phyloP scores from a whole-genome alignment of 2,888 invertebrate species.

The Tortrix viridana region DNA sequence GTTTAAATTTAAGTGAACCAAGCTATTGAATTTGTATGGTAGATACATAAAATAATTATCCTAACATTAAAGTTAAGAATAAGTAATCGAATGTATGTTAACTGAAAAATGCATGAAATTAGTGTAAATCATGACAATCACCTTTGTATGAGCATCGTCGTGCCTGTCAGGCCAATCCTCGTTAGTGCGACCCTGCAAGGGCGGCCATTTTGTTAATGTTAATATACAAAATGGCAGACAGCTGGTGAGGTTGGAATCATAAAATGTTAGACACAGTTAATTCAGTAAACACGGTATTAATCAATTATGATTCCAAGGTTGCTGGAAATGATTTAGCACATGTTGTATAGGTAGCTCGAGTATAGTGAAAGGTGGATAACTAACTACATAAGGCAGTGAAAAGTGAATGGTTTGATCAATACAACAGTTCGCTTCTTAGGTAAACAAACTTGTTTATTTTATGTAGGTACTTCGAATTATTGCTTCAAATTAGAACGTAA shows the following conservation, averaged over 20 bases:
- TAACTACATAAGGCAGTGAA: too few relatives aligned
- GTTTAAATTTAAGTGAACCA: too few relatives aligned
- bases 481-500: too few relatives aligned
- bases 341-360: constrained; percentile 15
- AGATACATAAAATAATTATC: too few relatives aligned
- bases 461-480: too few relatives aligned
- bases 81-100: constrained; percentile 9
- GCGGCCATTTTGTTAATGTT: constrained; percentile 73
- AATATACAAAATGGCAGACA: constrained; percentile 69
- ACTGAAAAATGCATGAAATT: constrained; percentile 28
- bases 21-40: too few relatives aligned
- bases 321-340: constrained; percentile 24
- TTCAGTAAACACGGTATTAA: constrained; percentile 21
- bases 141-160: constrained; percentile 80
- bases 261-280: constrained; percentile 36
- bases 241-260: constrained; percentile 47
- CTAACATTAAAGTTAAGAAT: neutral
- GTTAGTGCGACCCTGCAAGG: constrained; percentile 76
- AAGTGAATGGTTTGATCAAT: too few relatives aligned
- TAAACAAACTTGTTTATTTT: too few relatives aligned
- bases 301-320: constrained; percentile 27
- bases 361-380: neutral
- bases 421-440: too few relatives aligned
- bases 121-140: constrained; percentile 62
- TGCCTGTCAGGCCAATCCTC: constrained; percentile 76